Conservation (phyloP, 1,140 invertebrate species). For the Oncopeltus fasciatus region DNA sequence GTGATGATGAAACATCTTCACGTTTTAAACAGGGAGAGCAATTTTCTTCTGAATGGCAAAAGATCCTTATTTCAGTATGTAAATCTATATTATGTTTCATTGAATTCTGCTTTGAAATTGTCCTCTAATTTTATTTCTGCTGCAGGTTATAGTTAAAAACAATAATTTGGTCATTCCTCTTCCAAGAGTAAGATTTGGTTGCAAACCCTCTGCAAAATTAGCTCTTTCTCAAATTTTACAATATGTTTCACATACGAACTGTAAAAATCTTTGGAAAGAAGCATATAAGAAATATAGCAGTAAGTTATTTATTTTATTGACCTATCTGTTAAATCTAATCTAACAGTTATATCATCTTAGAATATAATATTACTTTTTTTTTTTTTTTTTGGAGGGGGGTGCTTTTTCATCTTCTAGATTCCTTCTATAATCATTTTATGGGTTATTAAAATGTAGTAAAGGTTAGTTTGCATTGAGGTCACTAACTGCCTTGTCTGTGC, state of each 20-base stretch:
- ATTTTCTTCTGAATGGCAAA: constrained; percentile 40
- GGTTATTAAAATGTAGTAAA: no score
- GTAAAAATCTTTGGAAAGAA: constrained; percentile 69
- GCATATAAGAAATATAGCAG: constrained; percentile 61
- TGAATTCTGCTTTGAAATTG: constrained; percentile 6
- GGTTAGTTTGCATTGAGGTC: no score
- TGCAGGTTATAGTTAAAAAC: constrained; percentile 45
- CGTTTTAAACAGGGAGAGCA: constrained; percentile 39
- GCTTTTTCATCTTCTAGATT: no score
- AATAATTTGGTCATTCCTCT: constrained; percentile 53
- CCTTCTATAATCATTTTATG: no score
- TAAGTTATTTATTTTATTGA: no score
- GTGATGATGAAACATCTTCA: constrained; percentile 35
- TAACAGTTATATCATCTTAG: no score
- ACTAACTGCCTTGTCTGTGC: no score
- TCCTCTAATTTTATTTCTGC: constrained; percentile 19
- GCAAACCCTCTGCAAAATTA: constrained; percentile 42
- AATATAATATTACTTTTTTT: no score
- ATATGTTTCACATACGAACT: constrained; percentile 65
- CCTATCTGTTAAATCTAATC: no score
- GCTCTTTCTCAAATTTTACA: constrained; percentile 61
- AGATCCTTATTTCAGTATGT: constrained; percentile 41
- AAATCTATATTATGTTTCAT: neutral
- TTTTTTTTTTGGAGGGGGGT: no score
- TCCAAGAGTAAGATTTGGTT: constrained; percentile 37